Percentiles rank a stretch among this genome's conserved stretches.
Conservation (phyloP, 1,140 invertebrate species). For the Gonioctena quinquepunctata region DNA sequence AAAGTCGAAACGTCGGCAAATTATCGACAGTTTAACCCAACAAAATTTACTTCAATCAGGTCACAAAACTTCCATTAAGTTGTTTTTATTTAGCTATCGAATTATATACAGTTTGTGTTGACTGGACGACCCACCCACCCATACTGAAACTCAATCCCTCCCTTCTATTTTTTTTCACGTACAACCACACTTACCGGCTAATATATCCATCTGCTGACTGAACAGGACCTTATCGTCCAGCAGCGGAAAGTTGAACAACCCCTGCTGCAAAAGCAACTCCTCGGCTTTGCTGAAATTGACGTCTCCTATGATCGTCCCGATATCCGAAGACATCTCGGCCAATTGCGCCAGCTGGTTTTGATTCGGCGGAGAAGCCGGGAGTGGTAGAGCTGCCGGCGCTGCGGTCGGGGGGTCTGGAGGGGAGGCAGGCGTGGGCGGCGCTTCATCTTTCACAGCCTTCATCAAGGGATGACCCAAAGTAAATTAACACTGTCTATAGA, state of each 20-base stretch:
- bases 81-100: no score
- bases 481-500: no score
- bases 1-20: no score
- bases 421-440: conserved; percentile 11
- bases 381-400: not conserved
- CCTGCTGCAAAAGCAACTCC: conserved; percentile 43
- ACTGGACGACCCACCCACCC: no score
- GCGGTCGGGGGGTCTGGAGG: not conserved
- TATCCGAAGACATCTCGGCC: not conserved
- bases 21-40: no score
- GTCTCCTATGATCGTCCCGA: conserved; percentile 32
- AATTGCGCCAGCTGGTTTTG: not conserved
- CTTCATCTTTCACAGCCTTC: conserved; percentile 22
- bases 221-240: conserved; percentile 39
- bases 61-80: no score
- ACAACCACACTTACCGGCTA: conserved; percentile 35
- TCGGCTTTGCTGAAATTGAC: conserved; percentile 42
- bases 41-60: no score
- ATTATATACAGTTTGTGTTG: no score
- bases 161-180: no score
- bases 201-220: conserved; percentile 37
- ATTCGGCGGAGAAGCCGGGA: not conserved
- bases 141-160: no score
- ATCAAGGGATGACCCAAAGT: no score
- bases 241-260: conserved; percentile 42